These are phyloP conservation scores for Artibeus jamaicensis DNA, from an alignment of 2,797 vertebrate genomes.

Conservation along the genomic window DNA sequence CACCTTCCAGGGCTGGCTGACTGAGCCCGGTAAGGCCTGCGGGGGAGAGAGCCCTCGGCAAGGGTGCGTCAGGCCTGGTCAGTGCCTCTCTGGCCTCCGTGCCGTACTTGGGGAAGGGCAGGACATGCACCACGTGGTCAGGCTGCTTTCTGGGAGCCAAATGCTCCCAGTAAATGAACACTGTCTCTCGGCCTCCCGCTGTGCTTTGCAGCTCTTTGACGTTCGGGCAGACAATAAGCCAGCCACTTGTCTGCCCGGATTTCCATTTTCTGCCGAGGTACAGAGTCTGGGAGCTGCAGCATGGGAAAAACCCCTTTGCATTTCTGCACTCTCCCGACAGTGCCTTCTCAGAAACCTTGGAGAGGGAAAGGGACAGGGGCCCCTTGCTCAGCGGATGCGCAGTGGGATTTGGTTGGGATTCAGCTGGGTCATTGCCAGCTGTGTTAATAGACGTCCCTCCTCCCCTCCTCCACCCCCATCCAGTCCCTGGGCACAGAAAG, in stretches of 20 bases:
- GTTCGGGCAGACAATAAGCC: slow-evolving; percentile 62
- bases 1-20: not conserved
- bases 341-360: slow-evolving; percentile 40
- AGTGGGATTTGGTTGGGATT: not conserved
- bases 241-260: slow-evolving; percentile 53
- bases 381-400: not conserved
- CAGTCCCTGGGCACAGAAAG: not conserved
- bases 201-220: slow-evolving; percentile 70
- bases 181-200: slow-evolving; percentile 54
- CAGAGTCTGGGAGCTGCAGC: slow-evolving; percentile 11
- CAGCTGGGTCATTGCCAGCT: slow-evolving; percentile 7
- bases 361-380: slow-evolving; percentile 2
- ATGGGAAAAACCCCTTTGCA: slow-evolving; percentile 44
- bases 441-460: not conserved
- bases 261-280: not conserved
- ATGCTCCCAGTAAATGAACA: slow-evolving; percentile 51
- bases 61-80: not conserved
- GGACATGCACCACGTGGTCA: not conserved
- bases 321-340: slow-evolving; percentile 64
- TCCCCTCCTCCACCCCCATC: not conserved
- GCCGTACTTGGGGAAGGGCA: not conserved
- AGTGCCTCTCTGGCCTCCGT: not conserved
- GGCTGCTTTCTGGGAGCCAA: slow-evolving; percentile 54
- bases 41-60: not conserved
- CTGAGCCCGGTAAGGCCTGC: not conserved